Evolutionary conservation across 1,140 invertebrate genomes (phyloP), one percentile per base, ranked within the genome.

Genomic region (Caerostris darwini): DNA sequence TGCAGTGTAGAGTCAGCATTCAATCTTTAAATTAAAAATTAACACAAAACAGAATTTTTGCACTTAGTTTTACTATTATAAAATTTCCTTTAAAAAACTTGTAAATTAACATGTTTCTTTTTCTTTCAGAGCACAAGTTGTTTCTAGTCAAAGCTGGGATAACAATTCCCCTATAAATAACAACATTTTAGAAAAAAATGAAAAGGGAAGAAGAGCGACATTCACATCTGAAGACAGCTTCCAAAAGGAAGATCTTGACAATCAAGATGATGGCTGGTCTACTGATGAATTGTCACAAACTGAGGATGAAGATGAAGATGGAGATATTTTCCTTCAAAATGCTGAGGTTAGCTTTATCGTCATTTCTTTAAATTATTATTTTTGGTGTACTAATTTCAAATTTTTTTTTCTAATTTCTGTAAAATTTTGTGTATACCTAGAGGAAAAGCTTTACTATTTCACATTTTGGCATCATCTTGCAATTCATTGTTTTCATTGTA

Each of bases 171-270:
- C 92, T 61, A 53, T 88, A 14, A 94, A 94, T 82, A 94, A 94
- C 14, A 94, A 94, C 57, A 89, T 94, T 12, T 14, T 88, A 7
- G 92, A 93, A 14, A 93, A 93, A 87, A 85, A 7, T 98, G 96
- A 97, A 97, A 95, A 98, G 97, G 94, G 97, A 97, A 95, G 95
- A 95, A 94, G 92, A 98, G 97, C 92, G 98, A 98, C 91, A 97
- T 98, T 94, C 98, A 88, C 95, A 6, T 98, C 95, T 97, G 97
- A 94, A 96, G 92, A 81, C n/a, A 97, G 12, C 10, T 95, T 95
- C 7, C 95, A 95, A 10, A 85, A 94, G 7, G 95, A 95, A 54
- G 95, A 95, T 19, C 90, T 93, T 19, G 95, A 96, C 10, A 95
- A 95, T 64, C 95, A 95, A n/a, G 96, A 96, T 12, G 95, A 95